A percentile compares a stretch with the other conserved stretches of the same genome.
Evolutionary conservation across 1,140 invertebrate species (phyloP).

Genomic region (Drosophila sproati): DNA sequence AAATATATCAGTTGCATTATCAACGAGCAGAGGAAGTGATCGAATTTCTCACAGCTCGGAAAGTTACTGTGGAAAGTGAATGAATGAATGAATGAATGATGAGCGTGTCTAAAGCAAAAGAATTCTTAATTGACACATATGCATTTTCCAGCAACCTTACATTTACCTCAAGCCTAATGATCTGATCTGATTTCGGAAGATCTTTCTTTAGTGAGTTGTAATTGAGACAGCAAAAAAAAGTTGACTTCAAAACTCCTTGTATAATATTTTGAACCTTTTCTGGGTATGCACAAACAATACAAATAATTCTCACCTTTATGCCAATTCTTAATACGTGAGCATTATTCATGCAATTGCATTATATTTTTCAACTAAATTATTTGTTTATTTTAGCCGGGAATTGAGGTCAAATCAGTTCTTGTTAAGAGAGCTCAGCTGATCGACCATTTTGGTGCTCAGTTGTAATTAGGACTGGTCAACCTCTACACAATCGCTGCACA

Average conservation of each 20-base stretch:
- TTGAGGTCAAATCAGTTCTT: slow-evolving; percentile 47
- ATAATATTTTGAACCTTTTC: neutral
- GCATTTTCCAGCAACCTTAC: neutral
- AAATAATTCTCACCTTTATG: neutral
- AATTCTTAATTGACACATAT: slow-evolving; percentile 20
- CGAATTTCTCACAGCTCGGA: slow-evolving; percentile 35
- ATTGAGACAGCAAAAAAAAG: neutral
- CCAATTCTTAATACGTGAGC: neutral
- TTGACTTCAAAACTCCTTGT: neutral
- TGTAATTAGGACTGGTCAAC: slow-evolving; percentile 64
- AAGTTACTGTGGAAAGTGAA: slow-evolving; percentile 23
- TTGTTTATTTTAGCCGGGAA: slow-evolving; percentile 66
- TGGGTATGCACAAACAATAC: neutral
- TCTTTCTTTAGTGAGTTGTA: neutral
- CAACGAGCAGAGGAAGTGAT: slow-evolving; percentile 48
- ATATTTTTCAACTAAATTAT: slow-evolving; percentile 40
- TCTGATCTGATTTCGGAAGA: neutral
- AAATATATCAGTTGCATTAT: slow-evolving; percentile 50
- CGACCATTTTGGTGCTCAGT: slow-evolving; percentile 18
- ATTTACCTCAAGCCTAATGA: too few species aligned
- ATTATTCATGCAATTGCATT: neutral
- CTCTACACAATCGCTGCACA: slow-evolving; percentile 27
- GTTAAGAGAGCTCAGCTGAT: slow-evolving; percentile 22
- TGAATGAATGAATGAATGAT: slow-evolving; percentile 17
- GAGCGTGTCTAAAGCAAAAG: slow-evolving; percentile 10